phyloP scores from a whole-genome alignment of 1,140 invertebrate genomes.

The Drosophila ogumai region DNA sequence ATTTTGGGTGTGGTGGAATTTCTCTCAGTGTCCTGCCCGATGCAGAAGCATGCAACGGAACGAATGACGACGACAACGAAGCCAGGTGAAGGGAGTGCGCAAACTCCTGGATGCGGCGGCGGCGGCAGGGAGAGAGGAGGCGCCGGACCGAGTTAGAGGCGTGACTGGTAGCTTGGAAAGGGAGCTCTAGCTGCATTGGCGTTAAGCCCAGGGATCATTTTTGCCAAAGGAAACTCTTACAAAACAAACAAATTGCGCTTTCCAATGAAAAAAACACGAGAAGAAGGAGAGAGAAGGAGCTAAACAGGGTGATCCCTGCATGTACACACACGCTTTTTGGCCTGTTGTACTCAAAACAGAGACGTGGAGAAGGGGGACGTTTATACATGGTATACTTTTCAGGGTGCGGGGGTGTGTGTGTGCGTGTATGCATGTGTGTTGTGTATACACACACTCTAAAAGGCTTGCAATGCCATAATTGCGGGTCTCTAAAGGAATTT shows the following conservation, averaged over 20 bases:
- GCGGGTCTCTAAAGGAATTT: slow-evolving; percentile 43
- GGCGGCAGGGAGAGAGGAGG: slow-evolving; percentile 2
- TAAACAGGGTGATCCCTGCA: background rate
- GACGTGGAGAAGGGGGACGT: background rate
- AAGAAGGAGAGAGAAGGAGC: background rate
- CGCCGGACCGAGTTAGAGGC: slow-evolving; percentile 25
- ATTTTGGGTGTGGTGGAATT: slow-evolving; percentile 45
- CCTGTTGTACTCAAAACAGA: slow-evolving; percentile 28
- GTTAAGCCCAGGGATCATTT: background rate
- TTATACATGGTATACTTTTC: slow-evolving; percentile 28
- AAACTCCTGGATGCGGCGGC: slow-evolving; percentile 12
- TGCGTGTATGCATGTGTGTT: slow-evolving; percentile 4
- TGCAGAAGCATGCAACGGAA: slow-evolving; percentile 32
- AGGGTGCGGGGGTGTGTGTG: background rate
- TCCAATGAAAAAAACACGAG: too few relatives aligned
- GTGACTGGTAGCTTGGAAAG: slow-evolving; percentile 13
- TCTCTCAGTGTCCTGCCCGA: slow-evolving; percentile 15
- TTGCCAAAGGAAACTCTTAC: background rate
- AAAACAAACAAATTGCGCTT: background rate
- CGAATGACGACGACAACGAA: slow-evolving; percentile 6
- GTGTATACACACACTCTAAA: slow-evolving; percentile 24
- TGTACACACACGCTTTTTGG: slow-evolving; percentile 4
- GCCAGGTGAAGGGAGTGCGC: slow-evolving; percentile 24
- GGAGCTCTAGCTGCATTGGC: slow-evolving; percentile 10
- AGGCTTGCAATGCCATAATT: slow-evolving; percentile 24